Conservation (phyloP, 1,140 invertebrate species). For the Polypedilum vanderplanki region DNA sequence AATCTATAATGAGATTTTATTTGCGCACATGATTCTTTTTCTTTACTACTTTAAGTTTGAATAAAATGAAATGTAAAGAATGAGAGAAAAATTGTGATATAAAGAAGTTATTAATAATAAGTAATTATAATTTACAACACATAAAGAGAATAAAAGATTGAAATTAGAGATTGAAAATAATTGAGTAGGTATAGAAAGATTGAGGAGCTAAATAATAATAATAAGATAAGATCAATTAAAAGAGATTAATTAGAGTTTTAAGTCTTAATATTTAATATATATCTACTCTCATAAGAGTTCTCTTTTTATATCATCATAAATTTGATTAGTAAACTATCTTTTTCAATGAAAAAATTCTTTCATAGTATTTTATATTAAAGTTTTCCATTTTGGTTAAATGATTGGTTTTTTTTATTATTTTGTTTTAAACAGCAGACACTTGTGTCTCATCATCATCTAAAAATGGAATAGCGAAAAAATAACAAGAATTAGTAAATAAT, state of each 20-base stretch:
- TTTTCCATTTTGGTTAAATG: slow-evolving; percentile 6
- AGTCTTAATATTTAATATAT: slow-evolving; percentile 20
- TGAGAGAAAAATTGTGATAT: slow-evolving; percentile 3
- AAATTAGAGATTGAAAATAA: neutral
- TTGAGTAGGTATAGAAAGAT: neutral
- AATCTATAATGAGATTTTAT: slow-evolving; percentile 18
- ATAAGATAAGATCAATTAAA: neutral
- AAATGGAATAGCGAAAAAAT: neutral
- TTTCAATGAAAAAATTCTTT: too few relatives aligned
- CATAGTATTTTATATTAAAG: neutral
- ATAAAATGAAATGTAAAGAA: neutral
- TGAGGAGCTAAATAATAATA: neutral
- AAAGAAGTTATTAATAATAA: slow-evolving; percentile 7
- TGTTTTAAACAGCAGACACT: slow-evolving; percentile 31
- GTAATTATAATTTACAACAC: neutral
- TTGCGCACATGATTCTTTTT: slow-evolving; percentile 12
- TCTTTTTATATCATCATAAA: neutral
- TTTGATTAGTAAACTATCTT: neutral
- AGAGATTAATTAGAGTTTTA: neutral
- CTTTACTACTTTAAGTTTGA: neutral
- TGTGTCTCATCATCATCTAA: slow-evolving; percentile 32
- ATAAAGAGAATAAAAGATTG: neutral
- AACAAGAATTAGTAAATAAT: neutral
- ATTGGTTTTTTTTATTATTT: neutral
- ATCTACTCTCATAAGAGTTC: slow-evolving; percentile 9